Evolutionary conservation across 2,888 invertebrate species (phyloP).

Genomic region (Plusia festucae): DNA sequence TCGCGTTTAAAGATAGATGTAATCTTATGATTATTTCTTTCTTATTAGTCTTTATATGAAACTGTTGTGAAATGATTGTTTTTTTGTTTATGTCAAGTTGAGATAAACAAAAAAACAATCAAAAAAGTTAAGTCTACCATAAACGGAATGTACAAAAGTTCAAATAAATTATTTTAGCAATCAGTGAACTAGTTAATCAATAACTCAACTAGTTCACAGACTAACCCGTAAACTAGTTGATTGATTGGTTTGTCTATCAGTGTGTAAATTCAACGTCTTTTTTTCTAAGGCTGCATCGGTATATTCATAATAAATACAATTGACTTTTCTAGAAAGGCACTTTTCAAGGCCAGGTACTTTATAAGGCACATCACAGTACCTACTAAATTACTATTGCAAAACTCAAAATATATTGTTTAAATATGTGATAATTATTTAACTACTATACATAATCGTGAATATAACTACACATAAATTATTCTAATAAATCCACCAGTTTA

Average conservation of each 20-base stretch:
- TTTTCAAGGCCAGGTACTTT: slow-evolving; percentile 67
- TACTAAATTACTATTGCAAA: slow-evolving; percentile 65
- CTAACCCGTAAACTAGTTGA: not conserved
- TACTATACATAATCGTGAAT: slow-evolving; percentile 38
- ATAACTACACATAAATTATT: slow-evolving; percentile 64
- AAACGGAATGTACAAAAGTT: not conserved
- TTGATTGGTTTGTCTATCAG: not conserved
- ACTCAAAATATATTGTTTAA: slow-evolving; percentile 44
- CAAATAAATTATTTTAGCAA: not conserved
- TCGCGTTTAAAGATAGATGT: not conserved
- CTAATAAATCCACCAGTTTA: slow-evolving; percentile 67
- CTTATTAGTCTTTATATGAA: too few species aligned
- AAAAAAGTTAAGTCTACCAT: not conserved
- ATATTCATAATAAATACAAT: slow-evolving; percentile 45
- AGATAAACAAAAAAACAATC: too few species aligned
- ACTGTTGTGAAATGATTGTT: too few species aligned
- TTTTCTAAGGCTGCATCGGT: slow-evolving; percentile 35
- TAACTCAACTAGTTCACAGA: not conserved
- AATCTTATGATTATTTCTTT: not conserved
- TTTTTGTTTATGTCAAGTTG: too few species aligned
- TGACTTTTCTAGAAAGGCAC: slow-evolving; percentile 69
- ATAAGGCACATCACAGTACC: slow-evolving; percentile 70
- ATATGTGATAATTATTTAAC: slow-evolving; percentile 53
- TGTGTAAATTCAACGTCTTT: slow-evolving; percentile 21
- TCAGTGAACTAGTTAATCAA: not conserved